These are phyloP conservation scores for Cassiopea andromeda DNA, from an alignment of 30 jellyfish, hydroid and myxozoan species.

Conservation along the genomic window DNA sequence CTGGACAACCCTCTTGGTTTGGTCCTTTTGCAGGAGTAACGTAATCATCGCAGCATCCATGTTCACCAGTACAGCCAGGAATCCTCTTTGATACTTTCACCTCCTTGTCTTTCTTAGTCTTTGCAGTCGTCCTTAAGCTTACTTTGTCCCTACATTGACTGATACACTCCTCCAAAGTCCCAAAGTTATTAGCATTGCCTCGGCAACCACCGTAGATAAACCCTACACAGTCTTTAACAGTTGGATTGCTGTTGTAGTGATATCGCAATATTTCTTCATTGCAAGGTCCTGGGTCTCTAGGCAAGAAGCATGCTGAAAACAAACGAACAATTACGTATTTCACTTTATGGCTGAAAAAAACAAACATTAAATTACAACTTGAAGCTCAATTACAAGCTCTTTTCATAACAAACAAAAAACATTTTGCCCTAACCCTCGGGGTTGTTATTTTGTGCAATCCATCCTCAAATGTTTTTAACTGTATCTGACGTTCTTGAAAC, in stretches of 20 bases:
- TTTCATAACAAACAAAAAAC: too few species aligned
- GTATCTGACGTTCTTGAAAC: too few species aligned
- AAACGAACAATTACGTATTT: background rate
- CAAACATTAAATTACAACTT: too few species aligned
- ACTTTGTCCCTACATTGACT: slow-evolving; percentile 61
- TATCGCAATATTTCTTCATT: slow-evolving; percentile 42
- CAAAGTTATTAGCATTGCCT: slow-evolving; percentile 85
- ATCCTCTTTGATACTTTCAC: slow-evolving; percentile 3
- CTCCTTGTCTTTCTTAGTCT: slow-evolving; percentile 12
- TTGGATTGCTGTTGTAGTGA: slow-evolving; percentile 53
- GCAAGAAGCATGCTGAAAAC: slow-evolving; percentile 65
- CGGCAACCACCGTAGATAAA: slow-evolving; percentile 86
- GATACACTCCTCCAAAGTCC: slow-evolving; percentile 73
- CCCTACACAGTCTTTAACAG: slow-evolving; percentile 63
- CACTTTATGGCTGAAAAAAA: too few species aligned
- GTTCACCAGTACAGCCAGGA: slow-evolving; percentile 75
- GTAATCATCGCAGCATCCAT: slow-evolving; percentile 94
- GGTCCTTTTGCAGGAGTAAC: slow-evolving; percentile 90
- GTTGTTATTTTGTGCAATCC: too few species aligned
- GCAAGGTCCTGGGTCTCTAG: slow-evolving; percentile 77
- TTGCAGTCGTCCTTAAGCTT: slow-evolving; percentile 4
- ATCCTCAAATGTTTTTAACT: too few species aligned
- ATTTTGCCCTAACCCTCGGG: too few species aligned
- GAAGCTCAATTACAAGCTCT: too few species aligned
- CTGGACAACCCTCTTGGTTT: slow-evolving; percentile 85